Evolutionary conservation across 2,113 vertebrate genomes (phyloP).

Genomic region (Rana temporaria): DNA sequence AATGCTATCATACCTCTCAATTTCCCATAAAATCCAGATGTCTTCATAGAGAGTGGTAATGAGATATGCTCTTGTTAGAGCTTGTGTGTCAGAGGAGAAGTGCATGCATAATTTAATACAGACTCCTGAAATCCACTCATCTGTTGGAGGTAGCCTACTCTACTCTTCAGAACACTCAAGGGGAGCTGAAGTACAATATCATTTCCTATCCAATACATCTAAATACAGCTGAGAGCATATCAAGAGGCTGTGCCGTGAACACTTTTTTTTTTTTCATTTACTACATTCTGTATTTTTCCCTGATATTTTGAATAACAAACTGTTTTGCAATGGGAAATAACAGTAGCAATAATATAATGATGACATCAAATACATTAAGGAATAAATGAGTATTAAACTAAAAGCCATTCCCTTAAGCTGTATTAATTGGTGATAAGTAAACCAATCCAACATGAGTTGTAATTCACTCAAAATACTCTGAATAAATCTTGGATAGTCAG

Average conservation of each 20-base stretch:
- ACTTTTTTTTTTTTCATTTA: not conserved
- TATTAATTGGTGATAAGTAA: too few relatives aligned
- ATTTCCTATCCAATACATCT: constrained; percentile 38
- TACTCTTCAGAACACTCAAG: constrained; percentile 45
- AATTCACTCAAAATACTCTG: too few relatives aligned
- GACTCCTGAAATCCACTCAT: constrained; percentile 52
- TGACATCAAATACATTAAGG: too few relatives aligned
- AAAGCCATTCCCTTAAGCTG: too few relatives aligned
- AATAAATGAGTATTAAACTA: too few relatives aligned
- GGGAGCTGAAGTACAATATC: constrained; percentile 28
- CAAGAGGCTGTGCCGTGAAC: not conserved
- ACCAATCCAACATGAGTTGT: too few relatives aligned
- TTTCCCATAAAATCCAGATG: constrained; percentile 55
- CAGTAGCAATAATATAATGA: too few relatives aligned
- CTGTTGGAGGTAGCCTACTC: constrained; percentile 42
- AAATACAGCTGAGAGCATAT: constrained; percentile 30
- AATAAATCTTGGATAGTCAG: too few relatives aligned
- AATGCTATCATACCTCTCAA: constrained; percentile 35
- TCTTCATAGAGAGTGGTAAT: constrained; percentile 49
- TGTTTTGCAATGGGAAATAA: too few relatives aligned
- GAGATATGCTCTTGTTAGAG: constrained; percentile 45
- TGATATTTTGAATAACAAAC: too few relatives aligned
- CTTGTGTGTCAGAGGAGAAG: constrained; percentile 48
- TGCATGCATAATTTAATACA: constrained; percentile 54
- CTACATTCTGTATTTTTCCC: too few relatives aligned